Base-by-base conservation (phyloP, 2,113 vertebrate genomes). In the Dicrurus megarhynchus region DNA sequence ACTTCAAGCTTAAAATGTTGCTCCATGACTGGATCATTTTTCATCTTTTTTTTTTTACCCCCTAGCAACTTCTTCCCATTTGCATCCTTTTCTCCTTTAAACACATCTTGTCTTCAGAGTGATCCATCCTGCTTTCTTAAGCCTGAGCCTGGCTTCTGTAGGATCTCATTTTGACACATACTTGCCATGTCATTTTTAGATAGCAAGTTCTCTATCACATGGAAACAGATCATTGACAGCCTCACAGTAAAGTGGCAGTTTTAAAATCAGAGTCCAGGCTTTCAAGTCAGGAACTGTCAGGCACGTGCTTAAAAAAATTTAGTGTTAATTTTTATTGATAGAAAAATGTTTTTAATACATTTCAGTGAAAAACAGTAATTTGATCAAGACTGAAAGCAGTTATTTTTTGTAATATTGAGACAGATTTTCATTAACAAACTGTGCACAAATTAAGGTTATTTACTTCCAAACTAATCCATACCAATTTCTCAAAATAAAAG, bases 121-220 rank as follows among this genome's bases (percentile, higher is more conserved):
- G 52, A 77, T 73, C 70, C 7, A 3, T 33, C 37, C 55, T 35
- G 35, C 49, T 87, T 78, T 41, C 91, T 79, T n/a, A 39, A 76
- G 49, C 53, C 53, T 41, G 12, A 87, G 78, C 42, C 75, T 91
- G 92, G 67, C 78, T 76, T 87, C 70, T 87, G 87, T 61, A 57
- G 46, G 35, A 42, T 65, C 61, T 91, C 75, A 8, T 83, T 83
- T 77, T 91, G 77, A 71, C 84, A 79, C 89, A 14, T 33, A 61
- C 82, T 93, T 93, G 27, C 89, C 80, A 5, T 81, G 73, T 75
- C 93, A 41, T 68, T 79, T 82, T 93, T 69, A 94, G 87, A 88
- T 50, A 90, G 49, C 37, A 53, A 60, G 26, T 50, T 55, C 90
- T 76, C 87, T 39, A 15, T 82, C 70, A 44, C 81, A 21, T 30